phyloP scores from a whole-genome alignment of 2,797 vertebrate genomes.

The Bryconaethiops microstoma region DNA sequence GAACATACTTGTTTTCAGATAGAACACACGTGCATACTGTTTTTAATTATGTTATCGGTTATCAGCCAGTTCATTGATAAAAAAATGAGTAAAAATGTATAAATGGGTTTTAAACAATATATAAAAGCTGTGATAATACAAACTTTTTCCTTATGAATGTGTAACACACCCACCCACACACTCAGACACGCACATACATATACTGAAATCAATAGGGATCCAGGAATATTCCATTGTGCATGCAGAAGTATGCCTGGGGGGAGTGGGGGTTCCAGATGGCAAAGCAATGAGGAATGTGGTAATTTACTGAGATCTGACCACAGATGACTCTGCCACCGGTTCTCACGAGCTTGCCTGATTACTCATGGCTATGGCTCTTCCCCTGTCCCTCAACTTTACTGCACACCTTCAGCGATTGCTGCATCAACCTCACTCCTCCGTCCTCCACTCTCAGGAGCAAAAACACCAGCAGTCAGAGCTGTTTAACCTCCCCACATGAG shows the following conservation, averaged over 20 bases:
- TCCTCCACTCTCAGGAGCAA: constrained; percentile 7
- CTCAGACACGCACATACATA: constrained; percentile 46
- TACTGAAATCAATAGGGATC: constrained; percentile 34
- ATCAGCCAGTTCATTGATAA: neutral
- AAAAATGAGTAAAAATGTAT: neutral
- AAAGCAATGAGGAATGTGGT: constrained; percentile 77
- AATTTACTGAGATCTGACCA: constrained; percentile 74
- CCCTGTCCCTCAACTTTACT: constrained; percentile 65
- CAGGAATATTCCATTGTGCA: constrained; percentile 67
- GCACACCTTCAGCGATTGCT: constrained; percentile 56
- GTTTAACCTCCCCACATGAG: constrained; percentile 18
- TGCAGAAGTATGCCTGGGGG: constrained; percentile 59
- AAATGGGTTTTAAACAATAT: neutral
- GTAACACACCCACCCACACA: constrained; percentile 51
- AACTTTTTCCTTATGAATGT: neutral
- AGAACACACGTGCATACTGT: no score
- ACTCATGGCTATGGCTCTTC: constrained; percentile 69
- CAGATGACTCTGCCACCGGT: constrained; percentile 70
- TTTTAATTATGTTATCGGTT: neutral
- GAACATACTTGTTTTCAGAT: no score
- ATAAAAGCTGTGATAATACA: neutral
- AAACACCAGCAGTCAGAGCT: constrained; percentile 2
- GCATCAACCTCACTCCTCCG: constrained; percentile 13
- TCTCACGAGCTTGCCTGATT: constrained; percentile 75
- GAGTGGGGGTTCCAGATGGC: constrained; percentile 66